A percentile compares a stretch with the other conserved stretches of the same genome.
phyloP scores from a whole-genome alignment of 2,113 vertebrate species.

The Atrichornis clamosus region DNA sequence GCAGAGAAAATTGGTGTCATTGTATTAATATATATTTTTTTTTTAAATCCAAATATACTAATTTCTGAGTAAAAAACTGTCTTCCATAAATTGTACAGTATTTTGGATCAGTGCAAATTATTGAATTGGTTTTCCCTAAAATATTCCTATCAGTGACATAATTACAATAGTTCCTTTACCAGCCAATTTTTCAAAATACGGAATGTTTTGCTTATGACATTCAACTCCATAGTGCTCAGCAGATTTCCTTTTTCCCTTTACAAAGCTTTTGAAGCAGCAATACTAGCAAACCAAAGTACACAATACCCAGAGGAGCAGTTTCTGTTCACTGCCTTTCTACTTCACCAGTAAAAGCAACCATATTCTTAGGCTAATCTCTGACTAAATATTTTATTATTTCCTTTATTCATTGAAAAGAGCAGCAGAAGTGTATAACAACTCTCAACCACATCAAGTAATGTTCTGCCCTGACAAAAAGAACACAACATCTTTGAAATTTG shows the following conservation, averaged over 20 bases:
- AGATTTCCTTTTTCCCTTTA: background rate
- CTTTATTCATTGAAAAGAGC: background rate
- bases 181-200: background rate
- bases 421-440: background rate
- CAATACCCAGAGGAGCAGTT: background rate
- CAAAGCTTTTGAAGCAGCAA: slow-evolving; percentile 5
- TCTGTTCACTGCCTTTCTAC: slow-evolving; percentile 6
- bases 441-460: background rate
- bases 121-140: background rate
- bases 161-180: background rate
- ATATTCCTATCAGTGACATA: background rate
- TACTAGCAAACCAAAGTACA: background rate
- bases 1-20: background rate
- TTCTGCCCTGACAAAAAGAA: background rate
- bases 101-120: background rate
- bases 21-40: background rate
- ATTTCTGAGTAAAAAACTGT: background rate
- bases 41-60: background rate
- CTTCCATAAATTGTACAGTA: background rate
- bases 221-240: background rate
- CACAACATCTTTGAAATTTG: background rate
- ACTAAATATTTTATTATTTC: background rate
- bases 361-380: slow-evolving; percentile 26
- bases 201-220: slow-evolving; percentile 2
- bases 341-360: background rate